These are phyloP conservation scores for Drosophila setosimentum DNA, from an alignment of 2,888 invertebrate species.

Conservation along the genomic window DNA sequence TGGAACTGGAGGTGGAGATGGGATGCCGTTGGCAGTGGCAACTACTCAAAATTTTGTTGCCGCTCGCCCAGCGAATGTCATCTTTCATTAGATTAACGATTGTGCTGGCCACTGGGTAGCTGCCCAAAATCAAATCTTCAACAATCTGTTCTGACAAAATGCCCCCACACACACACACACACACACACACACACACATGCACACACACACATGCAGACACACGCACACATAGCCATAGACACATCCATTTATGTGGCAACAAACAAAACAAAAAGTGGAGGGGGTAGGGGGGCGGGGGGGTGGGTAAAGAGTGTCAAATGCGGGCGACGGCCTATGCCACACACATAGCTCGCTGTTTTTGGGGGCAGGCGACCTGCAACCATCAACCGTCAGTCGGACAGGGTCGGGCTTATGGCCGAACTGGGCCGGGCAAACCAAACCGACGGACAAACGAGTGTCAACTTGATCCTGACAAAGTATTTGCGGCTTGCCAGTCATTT, in stretches of 20 bases:
- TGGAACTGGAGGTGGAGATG: background rate
- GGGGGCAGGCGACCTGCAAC: conserved; percentile 25
- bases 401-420: conserved; percentile 37
- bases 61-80: conserved; percentile 59
- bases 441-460: conserved; percentile 71
- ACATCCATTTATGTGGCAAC: conserved; percentile 27
- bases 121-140: conserved; percentile 77
- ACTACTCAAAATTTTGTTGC: conserved; percentile 40
- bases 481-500: conserved; percentile 79
- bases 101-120: conserved; percentile 50
- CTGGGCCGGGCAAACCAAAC: background rate
- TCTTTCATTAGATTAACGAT: conserved; percentile 80
- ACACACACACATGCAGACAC: too few relatives aligned
- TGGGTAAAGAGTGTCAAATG: conserved; percentile 66
- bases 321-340: conserved; percentile 45
- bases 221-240: background rate
- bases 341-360: conserved; percentile 13
- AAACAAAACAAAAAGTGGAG: conserved; percentile 4
- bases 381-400: background rate
- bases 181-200: conserved; percentile 3
- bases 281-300: background rate
- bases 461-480: conserved; percentile 81
- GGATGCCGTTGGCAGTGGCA: conserved; percentile 6
- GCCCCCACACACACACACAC: conserved; percentile 35
- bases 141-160: conserved; percentile 74